Evolutionary conservation across 2,888 invertebrate genomes (phyloP).

Genomic region (Pinctada fucata): DNA sequence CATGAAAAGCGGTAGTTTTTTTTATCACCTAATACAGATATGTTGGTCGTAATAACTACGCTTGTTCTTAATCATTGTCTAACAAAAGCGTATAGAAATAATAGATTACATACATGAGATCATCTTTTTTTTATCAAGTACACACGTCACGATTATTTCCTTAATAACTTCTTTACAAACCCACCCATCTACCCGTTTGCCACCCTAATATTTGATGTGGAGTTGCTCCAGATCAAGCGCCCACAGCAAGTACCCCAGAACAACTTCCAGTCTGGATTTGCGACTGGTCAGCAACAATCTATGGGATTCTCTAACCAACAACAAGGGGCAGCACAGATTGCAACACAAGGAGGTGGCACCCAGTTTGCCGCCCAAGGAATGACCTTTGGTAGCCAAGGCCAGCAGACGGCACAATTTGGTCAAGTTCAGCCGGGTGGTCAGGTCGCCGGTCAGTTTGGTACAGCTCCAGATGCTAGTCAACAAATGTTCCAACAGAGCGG

Average conservation of each 20-base stretch:
- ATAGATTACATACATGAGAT: too few species aligned
- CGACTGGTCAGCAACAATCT: neutral
- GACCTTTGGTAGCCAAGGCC: neutral
- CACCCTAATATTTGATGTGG: conserved; percentile 96
- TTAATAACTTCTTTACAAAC: conserved; percentile 1
- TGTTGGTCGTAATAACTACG: too few species aligned
- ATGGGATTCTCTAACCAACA: neutral
- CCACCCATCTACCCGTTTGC: conserved; percentile 92
- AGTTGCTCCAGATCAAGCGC: conserved; percentile 86
- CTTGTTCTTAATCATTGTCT: too few species aligned
- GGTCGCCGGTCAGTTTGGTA: neutral
- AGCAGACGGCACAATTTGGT: neutral
- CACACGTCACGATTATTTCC: neutral
- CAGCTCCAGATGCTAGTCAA: neutral
- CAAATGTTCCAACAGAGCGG: neutral
- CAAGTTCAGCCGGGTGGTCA: neutral
- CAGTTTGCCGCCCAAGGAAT: conserved; percentile 6
- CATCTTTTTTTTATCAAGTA: too few species aligned
- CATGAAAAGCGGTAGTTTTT: too few species aligned
- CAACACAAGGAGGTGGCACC: conserved; percentile 4
- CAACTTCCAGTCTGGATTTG: neutral
- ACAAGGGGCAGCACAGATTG: neutral
- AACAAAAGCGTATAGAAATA: too few species aligned
- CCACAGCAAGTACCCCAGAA: neutral
- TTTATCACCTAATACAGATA: too few species aligned